Conservation (phyloP, 2,888 invertebrate species). For the Lomographa bimaculata region DNA sequence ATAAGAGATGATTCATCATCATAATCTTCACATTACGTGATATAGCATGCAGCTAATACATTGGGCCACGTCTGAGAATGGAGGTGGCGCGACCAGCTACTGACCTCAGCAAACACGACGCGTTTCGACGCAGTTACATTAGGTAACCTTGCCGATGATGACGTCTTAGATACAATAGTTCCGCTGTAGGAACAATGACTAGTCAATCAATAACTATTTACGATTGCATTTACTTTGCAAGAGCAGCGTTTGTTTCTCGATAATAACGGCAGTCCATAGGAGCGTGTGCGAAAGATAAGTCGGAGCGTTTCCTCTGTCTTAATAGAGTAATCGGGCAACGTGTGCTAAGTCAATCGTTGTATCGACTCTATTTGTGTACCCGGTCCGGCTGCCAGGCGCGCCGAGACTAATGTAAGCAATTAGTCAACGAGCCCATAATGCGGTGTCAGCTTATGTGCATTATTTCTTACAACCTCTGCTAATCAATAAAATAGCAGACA, state of each 20-base stretch:
- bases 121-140: slow-evolving; percentile 44
- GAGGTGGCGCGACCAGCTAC: slow-evolving; percentile 49
- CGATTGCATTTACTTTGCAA: slow-evolving; percentile 24
- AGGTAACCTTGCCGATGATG: slow-evolving; percentile 40
- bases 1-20: no score
- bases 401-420: slow-evolving; percentile 71
- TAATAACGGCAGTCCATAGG: slow-evolving; percentile 21
- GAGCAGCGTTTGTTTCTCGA: slow-evolving; percentile 10
- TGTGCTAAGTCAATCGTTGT: slow-evolving; percentile 70
- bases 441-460: slow-evolving; percentile 60
- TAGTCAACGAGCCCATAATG: slow-evolving; percentile 68
- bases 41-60: slow-evolving; percentile 14
- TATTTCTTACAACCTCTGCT: slow-evolving; percentile 33
- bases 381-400: slow-evolving; percentile 52
- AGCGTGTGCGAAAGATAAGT: slow-evolving; percentile 31
- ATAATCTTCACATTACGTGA: no score
- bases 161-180: slow-evolving; percentile 44
- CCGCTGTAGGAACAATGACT: slow-evolving; percentile 39
- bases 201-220: slow-evolving; percentile 38
- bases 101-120: slow-evolving; percentile 50
- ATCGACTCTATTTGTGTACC: slow-evolving; percentile 69
- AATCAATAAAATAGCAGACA: slow-evolving; percentile 44
- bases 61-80: slow-evolving; percentile 38
- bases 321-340: slow-evolving; percentile 59
- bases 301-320: slow-evolving; percentile 35